Conservation (phyloP, 2,888 invertebrate species). For the Ceriagrion tenellum region DNA sequence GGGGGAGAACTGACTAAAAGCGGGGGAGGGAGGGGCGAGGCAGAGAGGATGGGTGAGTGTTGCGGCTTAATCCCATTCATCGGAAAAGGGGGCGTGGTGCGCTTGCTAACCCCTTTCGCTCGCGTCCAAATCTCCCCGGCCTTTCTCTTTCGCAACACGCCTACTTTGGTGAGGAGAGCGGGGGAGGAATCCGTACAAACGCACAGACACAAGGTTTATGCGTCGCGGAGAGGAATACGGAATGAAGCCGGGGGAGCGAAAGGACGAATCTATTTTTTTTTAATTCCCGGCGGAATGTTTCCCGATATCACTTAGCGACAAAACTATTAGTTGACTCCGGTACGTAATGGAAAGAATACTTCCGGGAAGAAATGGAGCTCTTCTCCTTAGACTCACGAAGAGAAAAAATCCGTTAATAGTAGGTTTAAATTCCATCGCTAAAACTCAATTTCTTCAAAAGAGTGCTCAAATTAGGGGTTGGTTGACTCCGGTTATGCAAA, state of each 20-base stretch:
- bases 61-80: constrained; percentile 22
- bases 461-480: too few relatives aligned
- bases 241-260: background rate
- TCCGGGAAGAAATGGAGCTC: too few relatives aligned
- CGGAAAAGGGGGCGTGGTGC: background rate
- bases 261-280: background rate
- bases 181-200: background rate
- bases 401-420: too few relatives aligned
- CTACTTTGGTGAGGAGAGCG: background rate
- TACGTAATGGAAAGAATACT: background rate
- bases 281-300: background rate
- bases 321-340: background rate
- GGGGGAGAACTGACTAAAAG: background rate
- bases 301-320: background rate
- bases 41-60: background rate
- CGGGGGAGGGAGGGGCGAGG: background rate
- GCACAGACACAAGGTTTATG: background rate
- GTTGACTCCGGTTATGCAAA: too few relatives aligned
- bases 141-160: background rate
- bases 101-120: background rate
- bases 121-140: background rate
- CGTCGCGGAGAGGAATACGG: background rate
- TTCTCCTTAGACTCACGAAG: too few relatives aligned
- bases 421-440: too few relatives aligned
- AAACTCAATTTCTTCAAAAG: too few relatives aligned